These are phyloP conservation scores for Ischnura elegans DNA, from an alignment of 2,888 invertebrate species.

Conservation along the genomic window DNA sequence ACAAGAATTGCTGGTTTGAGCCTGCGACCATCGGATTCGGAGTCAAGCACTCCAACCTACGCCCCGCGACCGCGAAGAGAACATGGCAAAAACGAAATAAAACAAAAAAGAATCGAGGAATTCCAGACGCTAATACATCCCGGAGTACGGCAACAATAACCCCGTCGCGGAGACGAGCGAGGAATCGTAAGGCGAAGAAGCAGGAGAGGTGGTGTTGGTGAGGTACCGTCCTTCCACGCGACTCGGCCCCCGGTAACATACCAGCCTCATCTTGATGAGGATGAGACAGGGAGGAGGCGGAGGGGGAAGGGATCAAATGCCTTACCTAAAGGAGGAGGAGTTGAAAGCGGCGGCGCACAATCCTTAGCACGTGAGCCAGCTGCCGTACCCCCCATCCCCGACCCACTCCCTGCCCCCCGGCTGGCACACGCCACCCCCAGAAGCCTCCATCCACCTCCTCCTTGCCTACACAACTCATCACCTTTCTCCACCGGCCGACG, in stretches of 20 bases:
- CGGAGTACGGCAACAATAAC: not conserved
- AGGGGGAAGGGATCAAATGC: not conserved
- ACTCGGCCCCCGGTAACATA: conserved; percentile 17
- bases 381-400: not conserved
- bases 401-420: not conserved
- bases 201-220: not conserved
- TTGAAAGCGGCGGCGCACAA: not conserved
- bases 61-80: no score
- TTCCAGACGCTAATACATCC: not conserved
- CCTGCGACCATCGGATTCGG: no score
- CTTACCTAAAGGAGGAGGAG: not conserved
- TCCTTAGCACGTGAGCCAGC: conserved; percentile 24
- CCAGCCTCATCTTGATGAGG: conserved; percentile 24
- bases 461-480: not conserved
- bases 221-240: not conserved
- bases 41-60: no score
- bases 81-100: no score
- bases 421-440: not conserved
- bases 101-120: not conserved
- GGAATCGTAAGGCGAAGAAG: not conserved
- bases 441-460: not conserved
- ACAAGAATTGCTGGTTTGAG: no score
- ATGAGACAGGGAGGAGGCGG: not conserved
- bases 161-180: not conserved
- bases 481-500: conserved; percentile 31